A percentile compares a stretch with the other conserved stretches of the same genome.
Evolutionary conservation across 1,140 invertebrate species (phyloP).

Genomic region (Theocolax elegans): DNA sequence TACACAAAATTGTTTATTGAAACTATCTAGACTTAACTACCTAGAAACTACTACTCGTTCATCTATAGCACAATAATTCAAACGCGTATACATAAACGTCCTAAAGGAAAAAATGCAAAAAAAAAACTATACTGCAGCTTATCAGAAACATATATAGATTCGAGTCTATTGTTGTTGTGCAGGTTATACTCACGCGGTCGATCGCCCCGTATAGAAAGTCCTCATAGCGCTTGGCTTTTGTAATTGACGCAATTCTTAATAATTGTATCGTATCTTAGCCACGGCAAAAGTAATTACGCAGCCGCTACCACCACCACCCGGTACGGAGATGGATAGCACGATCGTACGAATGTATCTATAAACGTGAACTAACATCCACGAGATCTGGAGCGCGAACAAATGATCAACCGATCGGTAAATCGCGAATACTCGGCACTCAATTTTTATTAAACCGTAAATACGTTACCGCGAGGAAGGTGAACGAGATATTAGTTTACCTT

Average conservation of each 20-base stretch:
- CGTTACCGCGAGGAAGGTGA: too few relatives aligned
- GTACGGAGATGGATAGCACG: not conserved
- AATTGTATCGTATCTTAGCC: constrained; percentile 10
- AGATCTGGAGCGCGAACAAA: too few relatives aligned
- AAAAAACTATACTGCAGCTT: not conserved
- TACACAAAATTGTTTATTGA: too few relatives aligned
- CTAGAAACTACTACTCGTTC: too few relatives aligned
- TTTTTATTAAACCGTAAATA: too few relatives aligned
- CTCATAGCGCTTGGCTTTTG: not conserved
- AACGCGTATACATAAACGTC: too few relatives aligned
- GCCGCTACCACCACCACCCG: not conserved
- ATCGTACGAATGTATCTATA: too few relatives aligned
- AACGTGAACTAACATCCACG: too few relatives aligned
- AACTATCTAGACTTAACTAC: too few relatives aligned
- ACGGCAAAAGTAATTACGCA: not conserved
- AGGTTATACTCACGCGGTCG: not conserved
- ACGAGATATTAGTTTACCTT: too few relatives aligned
- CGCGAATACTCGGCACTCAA: too few relatives aligned
- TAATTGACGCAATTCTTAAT: constrained; percentile 21
- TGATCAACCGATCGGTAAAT: not conserved
- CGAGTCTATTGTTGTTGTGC: not conserved
- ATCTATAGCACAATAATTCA: too few relatives aligned
- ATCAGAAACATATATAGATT: not conserved
- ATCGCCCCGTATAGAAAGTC: constrained; percentile 12
- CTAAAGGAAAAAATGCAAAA: not conserved